Evolutionary conservation across 2,113 vertebrate species (phyloP).

Genomic region (Amblyopsis rosae): DNA sequence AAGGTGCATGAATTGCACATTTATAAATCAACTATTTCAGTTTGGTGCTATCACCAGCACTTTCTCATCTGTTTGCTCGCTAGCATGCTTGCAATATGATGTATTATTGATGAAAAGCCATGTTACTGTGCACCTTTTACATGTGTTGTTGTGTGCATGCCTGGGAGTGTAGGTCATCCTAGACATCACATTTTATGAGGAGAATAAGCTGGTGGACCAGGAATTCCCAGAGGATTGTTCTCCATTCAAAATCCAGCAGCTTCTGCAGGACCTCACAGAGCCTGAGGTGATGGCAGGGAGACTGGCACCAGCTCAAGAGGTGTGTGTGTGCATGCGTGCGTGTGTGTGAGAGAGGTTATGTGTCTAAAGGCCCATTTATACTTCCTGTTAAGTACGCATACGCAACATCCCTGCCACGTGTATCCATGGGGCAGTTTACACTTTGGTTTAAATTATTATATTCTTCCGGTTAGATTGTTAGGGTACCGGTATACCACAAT

Average conservation of each 20-base stretch:
- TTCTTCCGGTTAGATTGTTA: no score
- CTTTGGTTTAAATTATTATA: no score
- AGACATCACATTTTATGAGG: slow-evolving; percentile 95
- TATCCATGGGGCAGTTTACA: no score
- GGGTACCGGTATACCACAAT: no score
- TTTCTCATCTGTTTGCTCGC: no score
- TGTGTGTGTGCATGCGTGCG: slow-evolving; percentile 31
- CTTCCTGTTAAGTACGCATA: no score
- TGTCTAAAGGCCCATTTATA: neutral
- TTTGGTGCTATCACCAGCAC: no score
- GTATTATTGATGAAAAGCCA: neutral
- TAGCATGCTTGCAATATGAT: neutral
- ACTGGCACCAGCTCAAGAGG: slow-evolving; percentile 77
- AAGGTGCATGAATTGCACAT: no score
- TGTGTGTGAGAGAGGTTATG: neutral
- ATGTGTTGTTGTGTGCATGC: neutral
- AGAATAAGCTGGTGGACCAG: slow-evolving; percentile 93
- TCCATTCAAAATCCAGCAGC: slow-evolving; percentile 87
- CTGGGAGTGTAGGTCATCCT: slow-evolving; percentile 81
- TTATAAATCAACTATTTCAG: no score
- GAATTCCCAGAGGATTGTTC: slow-evolving; percentile 91
- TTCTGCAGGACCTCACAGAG: slow-evolving; percentile 87
- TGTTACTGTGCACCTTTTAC: neutral
- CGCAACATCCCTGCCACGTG: no score
- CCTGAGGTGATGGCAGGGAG: slow-evolving; percentile 84